Evolutionary conservation across 2,888 invertebrate species (phyloP), one percentile per base, ranked within the genome.

Genomic region (Cyclophora albipunctata): DNA sequence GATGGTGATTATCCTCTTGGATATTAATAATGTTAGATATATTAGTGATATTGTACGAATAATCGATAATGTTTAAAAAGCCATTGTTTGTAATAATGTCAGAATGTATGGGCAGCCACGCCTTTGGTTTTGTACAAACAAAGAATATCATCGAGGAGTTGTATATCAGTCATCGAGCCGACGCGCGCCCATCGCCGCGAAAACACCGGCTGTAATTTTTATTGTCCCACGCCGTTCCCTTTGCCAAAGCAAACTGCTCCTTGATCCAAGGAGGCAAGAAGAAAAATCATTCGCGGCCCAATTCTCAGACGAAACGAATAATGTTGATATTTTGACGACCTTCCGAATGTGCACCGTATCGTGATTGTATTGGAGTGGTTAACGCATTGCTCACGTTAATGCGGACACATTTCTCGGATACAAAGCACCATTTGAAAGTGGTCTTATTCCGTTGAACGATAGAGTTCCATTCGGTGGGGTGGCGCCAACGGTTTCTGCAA

Each of bases 151-250:
- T 67, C 64, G 69, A 66, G 72, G 78, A 73, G 37, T 37, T 37
- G 37, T 37, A 76, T 78, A 83, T 82, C 80, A 77, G 74, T 83
- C 80, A 78, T 80, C 79, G 81, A 75, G 78, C 74, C 70, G 78
- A 78, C 52, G 71, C 73, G 74, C 75, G 77, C 77, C 59, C 49
- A 49, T 45, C 49, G 78, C 73, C 77, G 74, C 76, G 73, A 79
- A 37, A 79, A 81, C 82, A 80, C 73, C 70, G 73, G 69, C 74
- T 73, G 76, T 83, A 79, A 82, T 82, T 82, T 73, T 84, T 82
- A 81, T 78, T 81, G 83, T 79, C 76, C 78, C 76, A 75, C 75
- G 73, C 71, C 66, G 55, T 51, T 53, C 52, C 47, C 54, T 54
- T 55, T 48, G 62, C 63, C 75, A 76, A 70, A 66, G 73, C 66